These are phyloP conservation scores for Brachypterus glaber DNA, from an alignment of 2,888 invertebrate genomes.

Conservation along the genomic window DNA sequence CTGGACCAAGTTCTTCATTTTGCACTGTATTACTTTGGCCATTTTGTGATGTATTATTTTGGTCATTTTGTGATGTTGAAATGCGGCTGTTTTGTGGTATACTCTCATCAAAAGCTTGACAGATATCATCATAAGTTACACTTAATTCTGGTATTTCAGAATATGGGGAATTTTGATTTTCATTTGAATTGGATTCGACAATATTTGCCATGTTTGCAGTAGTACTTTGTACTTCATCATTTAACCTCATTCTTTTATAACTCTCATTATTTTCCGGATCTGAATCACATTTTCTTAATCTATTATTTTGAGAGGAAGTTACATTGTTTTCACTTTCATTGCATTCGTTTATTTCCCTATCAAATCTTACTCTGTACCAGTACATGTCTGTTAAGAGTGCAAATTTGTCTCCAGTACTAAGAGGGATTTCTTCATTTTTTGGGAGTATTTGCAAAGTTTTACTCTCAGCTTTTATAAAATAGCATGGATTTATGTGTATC, in stretches of 20 bases:
- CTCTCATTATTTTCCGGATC: no score
- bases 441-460: conserved; percentile 35
- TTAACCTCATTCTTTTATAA: conserved; percentile 1
- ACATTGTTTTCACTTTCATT: no score
- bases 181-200: conserved; percentile 1
- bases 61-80: no score
- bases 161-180: conserved; percentile 6
- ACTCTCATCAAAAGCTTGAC: no score
- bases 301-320: no score
- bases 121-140: no score
- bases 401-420: conserved; percentile 45
- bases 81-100: no score
- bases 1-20: not conserved
- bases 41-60: no score
- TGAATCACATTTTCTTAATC: no score
- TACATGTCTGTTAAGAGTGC: conserved; percentile 43
- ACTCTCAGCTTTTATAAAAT: conserved; percentile 36
- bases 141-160: not conserved
- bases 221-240: not conserved
- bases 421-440: conserved; percentile 32
- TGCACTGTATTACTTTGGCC: not conserved
- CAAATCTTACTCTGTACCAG: conserved; percentile 43
- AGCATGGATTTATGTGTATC: conserved; percentile 49
- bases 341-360: no score
- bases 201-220: no score